Evolutionary conservation across 1,140 invertebrate genomes (phyloP), one percentile per base, ranked within the genome.

Genomic region (Pomacea maculata): DNA sequence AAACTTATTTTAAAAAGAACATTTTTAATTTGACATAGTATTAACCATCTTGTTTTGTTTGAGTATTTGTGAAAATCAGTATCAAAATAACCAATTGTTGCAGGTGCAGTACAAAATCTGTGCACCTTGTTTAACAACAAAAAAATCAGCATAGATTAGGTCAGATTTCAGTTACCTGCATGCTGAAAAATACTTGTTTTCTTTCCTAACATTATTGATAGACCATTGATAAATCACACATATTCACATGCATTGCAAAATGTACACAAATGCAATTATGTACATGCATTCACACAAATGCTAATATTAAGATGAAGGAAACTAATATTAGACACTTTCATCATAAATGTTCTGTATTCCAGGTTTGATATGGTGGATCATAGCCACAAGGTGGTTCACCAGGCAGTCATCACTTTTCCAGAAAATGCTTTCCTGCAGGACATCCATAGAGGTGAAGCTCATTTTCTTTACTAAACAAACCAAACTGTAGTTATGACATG

Each of bases 381-480:
- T 9, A 70, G 80, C 14, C 82, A 79, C 45, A 74, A 65, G 15
- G 74, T 80, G 6, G 77, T 21, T 25, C 86, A 85, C 73, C 80
- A 83, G 68, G 84, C 86, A 21, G 79, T 87, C 21, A 76, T 87
- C 54, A 81, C 73, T 68, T 87, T 85, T 77, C 55, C 78, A 12
- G 78, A 83, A 55, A 83, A 84, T 67, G 82, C 85, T 45, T 87
- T 84, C 67, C 75, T 85, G 29, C 82, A 85, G 19, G 80, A 85
- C 70, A 80, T 80, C 54, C 80, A 82, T 63, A 82, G 79, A 80
- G 81, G 84, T 83, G 68, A 74, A 75, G n/a, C 7, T 17, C 11
- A 54, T 63, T 71, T 61, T 11, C 11, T 2, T 61, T 17, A 61
- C 11, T 61, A 61, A 61, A 61, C 9, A 61, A 61, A 61, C 57